These are phyloP conservation scores for Ploceus nigricollis DNA, from an alignment of 2,113 vertebrate species.

Conservation along the genomic window DNA sequence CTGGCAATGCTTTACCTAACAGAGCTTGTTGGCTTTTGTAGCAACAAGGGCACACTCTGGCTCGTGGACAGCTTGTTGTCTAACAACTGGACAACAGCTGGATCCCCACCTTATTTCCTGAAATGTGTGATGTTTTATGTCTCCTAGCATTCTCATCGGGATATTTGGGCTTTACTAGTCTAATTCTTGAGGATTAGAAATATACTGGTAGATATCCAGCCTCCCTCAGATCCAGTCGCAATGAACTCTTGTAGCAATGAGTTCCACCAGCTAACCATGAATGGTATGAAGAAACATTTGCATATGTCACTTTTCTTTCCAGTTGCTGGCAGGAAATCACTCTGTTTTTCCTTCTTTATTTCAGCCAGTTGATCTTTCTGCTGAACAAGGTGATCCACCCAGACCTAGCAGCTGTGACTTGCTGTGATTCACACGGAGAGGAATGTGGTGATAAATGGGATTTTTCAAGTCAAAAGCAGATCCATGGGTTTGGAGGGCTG, in stretches of 20 bases:
- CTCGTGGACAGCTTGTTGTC: background rate
- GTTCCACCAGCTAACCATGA: background rate
- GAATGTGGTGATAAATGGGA: background rate
- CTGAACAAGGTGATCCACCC: conserved; percentile 13
- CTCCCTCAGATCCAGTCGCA: background rate
- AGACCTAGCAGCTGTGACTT: background rate
- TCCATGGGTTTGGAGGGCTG: background rate
- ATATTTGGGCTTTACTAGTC: background rate
- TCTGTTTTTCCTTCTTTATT: background rate
- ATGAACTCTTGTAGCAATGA: background rate
- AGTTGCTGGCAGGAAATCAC: background rate
- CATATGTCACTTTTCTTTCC: background rate
- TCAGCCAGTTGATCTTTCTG: background rate
- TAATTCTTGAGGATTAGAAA: background rate
- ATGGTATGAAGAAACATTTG: background rate
- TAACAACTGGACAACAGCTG: background rate
- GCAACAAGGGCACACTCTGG: too few relatives aligned
- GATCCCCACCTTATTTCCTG: background rate
- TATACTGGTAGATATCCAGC: background rate
- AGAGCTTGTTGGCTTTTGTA: background rate
- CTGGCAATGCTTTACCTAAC: background rate
- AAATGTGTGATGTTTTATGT: background rate
- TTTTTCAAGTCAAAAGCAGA: background rate
- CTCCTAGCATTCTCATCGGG: background rate
- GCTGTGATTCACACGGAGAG: background rate